Evolutionary conservation across 2,888 invertebrate species (phyloP).

Genomic region (Aphodius granarius): DNA sequence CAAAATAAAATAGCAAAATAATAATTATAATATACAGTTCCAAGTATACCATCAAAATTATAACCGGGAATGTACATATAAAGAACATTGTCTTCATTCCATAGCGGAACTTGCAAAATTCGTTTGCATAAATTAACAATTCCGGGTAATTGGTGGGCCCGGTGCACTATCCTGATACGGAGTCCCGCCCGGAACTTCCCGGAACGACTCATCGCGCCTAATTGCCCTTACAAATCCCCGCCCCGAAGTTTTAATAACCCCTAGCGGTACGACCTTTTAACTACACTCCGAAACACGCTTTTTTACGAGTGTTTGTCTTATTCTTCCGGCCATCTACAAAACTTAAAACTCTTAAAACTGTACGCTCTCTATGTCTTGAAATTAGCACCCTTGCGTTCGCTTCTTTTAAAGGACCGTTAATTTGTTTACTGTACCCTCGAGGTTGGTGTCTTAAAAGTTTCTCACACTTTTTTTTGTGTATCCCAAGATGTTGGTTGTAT

Average conservation of each 20-base stretch:
- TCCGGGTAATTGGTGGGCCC: slow-evolving; percentile 39
- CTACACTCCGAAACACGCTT: not conserved
- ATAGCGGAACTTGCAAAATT: slow-evolving; percentile 32
- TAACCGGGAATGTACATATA: not conserved
- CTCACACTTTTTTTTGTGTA: not conserved
- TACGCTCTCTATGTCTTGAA: slow-evolving; percentile 23
- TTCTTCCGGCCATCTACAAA: slow-evolving; percentile 15
- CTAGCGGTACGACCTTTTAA: not conserved
- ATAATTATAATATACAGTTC: no score
- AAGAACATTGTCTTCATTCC: not conserved
- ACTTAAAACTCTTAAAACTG: slow-evolving; percentile 16
- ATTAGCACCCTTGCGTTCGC: slow-evolving; percentile 30
- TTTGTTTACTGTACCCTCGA: slow-evolving; percentile 31
- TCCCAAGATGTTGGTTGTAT: no score
- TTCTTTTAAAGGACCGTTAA: slow-evolving; percentile 34
- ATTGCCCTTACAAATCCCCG: slow-evolving; percentile 47
- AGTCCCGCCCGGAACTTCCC: slow-evolving; percentile 30
- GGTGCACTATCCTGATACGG: slow-evolving; percentile 37
- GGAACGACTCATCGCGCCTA: slow-evolving; percentile 44
- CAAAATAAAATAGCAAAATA: no score
- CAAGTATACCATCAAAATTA: not conserved
- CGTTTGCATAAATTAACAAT: slow-evolving; percentile 48
- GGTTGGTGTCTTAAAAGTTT: slow-evolving; percentile 4
- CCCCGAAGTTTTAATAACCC: slow-evolving; percentile 45
- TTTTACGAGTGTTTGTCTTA: slow-evolving; percentile 13